Percentiles rank a stretch among this genome's conserved stretches.
These are phyloP conservation scores for Ctenoplectra terminalis DNA, from an alignment of 1,140 invertebrate species.

Conservation along the genomic window DNA sequence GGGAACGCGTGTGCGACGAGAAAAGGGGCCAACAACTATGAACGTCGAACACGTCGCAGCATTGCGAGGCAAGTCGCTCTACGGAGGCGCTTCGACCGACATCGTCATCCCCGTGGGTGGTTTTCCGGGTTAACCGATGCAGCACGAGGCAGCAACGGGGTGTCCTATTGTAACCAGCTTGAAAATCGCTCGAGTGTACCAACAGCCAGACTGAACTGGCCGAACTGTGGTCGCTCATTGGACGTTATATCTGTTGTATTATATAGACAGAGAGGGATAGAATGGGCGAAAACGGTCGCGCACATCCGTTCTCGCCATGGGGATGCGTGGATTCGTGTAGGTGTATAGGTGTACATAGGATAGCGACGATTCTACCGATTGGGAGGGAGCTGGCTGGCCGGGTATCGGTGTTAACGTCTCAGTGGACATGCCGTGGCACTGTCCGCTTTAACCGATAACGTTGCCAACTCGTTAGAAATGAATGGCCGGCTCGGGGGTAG, in stretches of 20 bases:
- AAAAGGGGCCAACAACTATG: neutral
- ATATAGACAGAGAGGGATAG: conserved; percentile 31
- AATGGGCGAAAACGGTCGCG: neutral
- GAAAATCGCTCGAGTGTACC: conserved; percentile 67
- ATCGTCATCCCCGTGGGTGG: conserved; percentile 57
- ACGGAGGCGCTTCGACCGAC: conserved; percentile 25
- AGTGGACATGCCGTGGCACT: conserved; percentile 70
- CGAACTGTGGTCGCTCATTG: conserved; percentile 66
- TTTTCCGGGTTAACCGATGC: conserved; percentile 70
- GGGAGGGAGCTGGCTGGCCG: conserved; percentile 36
- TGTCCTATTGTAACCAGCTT: conserved; percentile 71
- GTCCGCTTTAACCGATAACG: conserved; percentile 72
- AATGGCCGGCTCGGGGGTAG: conserved; percentile 57
- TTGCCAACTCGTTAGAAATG: conserved; percentile 77
- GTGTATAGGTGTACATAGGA: conserved; percentile 2
- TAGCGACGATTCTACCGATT: conserved; percentile 33
- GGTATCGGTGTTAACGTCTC: conserved; percentile 79
- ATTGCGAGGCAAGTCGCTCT: conserved; percentile 30
- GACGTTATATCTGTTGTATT: conserved; percentile 67
- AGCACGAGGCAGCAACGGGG: conserved; percentile 54
- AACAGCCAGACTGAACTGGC: conserved; percentile 26
- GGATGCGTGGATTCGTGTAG: too few species aligned
- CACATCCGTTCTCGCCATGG: neutral
- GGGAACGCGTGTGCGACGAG: conserved; percentile 19
- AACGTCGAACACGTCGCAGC: conserved; percentile 23